Evolutionary conservation across 2,888 invertebrate species (phyloP), one percentile per base, ranked within the genome.

Genomic region (Abscondita cerata): DNA sequence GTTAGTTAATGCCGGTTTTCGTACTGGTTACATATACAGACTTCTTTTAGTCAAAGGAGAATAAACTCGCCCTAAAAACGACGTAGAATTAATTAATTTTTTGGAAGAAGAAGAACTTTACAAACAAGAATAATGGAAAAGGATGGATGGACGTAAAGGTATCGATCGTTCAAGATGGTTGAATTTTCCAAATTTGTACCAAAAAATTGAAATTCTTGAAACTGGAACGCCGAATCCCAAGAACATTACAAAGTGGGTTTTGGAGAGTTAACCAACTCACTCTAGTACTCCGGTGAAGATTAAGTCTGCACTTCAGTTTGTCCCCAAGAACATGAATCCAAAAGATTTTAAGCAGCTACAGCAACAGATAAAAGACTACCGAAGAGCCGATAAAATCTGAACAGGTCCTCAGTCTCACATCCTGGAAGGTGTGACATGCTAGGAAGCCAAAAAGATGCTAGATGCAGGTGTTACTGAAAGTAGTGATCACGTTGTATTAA

Each of bases 221-320:
- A 97, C 96, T 2, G 98, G 98, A 73, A 98, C 98, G 68, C 89
- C 89, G 70, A 96, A 98, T 82, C 98, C 99, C 69, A 98, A 97
- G 87, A 97, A 97, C 86, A 97, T 98, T 82, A 99, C 98, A 81
- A 98, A 98, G 96, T 97, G 97, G 97, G 95, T 97, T 70, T 92
- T 95, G 75, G 96, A 97, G 72, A 92, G 90, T 70, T 95, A 95
- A 70, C 95, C 95, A 72, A 92, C 91, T 71, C 95, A 96, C 84
- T 90, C 92, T 79, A 87, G 91, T 77, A 97, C 96, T 34, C 92
- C 96, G 41, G 92, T 98, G 75, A 96, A 92, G 86, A 94, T 99
- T 76, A 96, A 97, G 68, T 87, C 90, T 63, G 89, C 91, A 59
- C 89, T 98, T 70, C 98, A 98, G 82, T 99, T 99, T 83, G 97